These are phyloP conservation scores for Dryoscopus gambensis DNA, from an alignment of 2,113 vertebrate species.

Conservation along the genomic window DNA sequence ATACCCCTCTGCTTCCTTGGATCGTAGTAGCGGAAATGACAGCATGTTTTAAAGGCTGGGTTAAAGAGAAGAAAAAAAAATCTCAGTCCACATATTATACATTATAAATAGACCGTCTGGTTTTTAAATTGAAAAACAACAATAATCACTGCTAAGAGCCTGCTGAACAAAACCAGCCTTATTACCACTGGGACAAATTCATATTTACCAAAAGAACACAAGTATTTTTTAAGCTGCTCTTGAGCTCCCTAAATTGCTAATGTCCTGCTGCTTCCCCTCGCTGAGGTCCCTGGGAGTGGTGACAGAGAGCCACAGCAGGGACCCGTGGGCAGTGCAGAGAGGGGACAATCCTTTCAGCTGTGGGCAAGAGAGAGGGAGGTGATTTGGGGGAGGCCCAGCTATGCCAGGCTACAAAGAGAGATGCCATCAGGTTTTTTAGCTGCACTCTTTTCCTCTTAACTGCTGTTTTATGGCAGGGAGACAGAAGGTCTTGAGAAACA, in stretches of 20 bases:
- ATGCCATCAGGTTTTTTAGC: not conserved
- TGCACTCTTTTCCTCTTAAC: not conserved
- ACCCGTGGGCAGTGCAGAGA: not conserved
- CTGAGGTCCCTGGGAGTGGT: not conserved
- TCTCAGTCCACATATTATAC: not conserved
- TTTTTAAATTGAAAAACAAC: conserved; percentile 44
- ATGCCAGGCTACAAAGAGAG: not conserved
- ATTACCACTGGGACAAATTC: conserved; percentile 37
- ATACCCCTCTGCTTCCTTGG: not conserved
- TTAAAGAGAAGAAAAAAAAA: conserved; percentile 1
- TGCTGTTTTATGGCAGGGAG: not conserved
- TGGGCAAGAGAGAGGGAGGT: not conserved
- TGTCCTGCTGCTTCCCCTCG: not conserved
- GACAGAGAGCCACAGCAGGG: not conserved
- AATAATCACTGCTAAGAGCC: conserved; percentile 39
- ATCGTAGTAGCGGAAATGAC: not conserved
- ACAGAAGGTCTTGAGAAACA: not conserved
- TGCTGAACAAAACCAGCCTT: conserved; percentile 41
- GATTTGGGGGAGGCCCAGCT: not conserved
- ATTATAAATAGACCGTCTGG: conserved; percentile 52
- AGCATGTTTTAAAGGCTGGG: not conserved
- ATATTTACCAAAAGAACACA: conserved; percentile 13
- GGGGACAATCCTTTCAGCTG: not conserved
- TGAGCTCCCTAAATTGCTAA: conserved; percentile 1
- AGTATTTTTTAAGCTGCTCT: conserved; percentile 40